Conservation (phyloP, 2,797 vertebrate genomes). For the Amphiprion clarkii region DNA sequence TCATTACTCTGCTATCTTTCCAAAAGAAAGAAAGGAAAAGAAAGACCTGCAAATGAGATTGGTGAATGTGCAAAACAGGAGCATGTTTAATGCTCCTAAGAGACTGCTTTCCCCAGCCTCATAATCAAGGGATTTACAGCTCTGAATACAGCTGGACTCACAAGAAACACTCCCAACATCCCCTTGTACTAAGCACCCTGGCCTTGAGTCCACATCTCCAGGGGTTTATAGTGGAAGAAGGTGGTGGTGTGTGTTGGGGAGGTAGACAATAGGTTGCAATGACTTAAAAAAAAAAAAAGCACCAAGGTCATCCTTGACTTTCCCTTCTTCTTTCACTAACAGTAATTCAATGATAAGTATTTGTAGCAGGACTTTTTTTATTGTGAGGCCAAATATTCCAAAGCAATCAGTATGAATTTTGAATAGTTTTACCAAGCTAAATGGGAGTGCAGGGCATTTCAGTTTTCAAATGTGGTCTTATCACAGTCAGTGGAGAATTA, state of each 20-base stretch:
- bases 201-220: conserved; percentile 68
- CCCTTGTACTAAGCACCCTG: conserved; percentile 60
- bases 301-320: conserved; percentile 55
- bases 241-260: conserved; percentile 3
- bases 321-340: conserved; percentile 49
- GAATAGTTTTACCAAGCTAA: conserved; percentile 39
- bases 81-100: conserved; percentile 68
- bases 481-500: conserved; percentile 14
- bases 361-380: conserved; percentile 63
- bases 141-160: conserved; percentile 71
- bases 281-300: conserved; percentile 25
- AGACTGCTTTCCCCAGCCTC: conserved; percentile 68
- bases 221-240: conserved; percentile 45
- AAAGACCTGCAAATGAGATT: conserved; percentile 67
- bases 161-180: conserved; percentile 68
- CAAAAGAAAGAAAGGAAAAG: conserved; percentile 20
- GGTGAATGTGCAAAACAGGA: conserved; percentile 65
- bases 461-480: conserved; percentile 16
- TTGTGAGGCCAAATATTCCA: conserved; percentile 39
- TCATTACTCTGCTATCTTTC: conserved; percentile 55
- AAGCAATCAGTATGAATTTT: conserved; percentile 64
- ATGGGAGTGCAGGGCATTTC: conserved; percentile 5
- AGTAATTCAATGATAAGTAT: conserved; percentile 67
- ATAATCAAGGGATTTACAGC: conserved; percentile 82
- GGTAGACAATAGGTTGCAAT: not conserved